These are phyloP conservation scores for Acrocyrtus sp. DNA, from an alignment of 2,888 invertebrate genomes.

Conservation along the genomic window DNA sequence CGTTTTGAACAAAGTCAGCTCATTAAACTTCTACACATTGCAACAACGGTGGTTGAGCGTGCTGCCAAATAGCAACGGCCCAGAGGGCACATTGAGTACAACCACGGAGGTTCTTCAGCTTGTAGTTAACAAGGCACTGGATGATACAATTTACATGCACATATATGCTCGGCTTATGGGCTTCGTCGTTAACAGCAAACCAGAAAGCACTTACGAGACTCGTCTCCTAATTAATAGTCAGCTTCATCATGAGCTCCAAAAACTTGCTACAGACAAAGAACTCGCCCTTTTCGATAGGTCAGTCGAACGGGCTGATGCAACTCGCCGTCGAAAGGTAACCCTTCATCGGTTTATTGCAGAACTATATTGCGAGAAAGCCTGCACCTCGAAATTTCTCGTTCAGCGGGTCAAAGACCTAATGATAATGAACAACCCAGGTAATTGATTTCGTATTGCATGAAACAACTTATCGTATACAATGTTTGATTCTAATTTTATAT, in stretches of 20 bases:
- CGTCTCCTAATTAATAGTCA: conserved; percentile 57
- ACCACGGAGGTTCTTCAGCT: conserved; percentile 57
- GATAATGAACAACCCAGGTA: conserved; percentile 51
- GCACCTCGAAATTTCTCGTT: conserved; percentile 58
- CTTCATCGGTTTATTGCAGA: conserved; percentile 62
- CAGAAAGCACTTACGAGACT: conserved; percentile 43
- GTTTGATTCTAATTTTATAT: neutral
- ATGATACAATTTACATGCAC: conserved; percentile 61
- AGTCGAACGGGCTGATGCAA: conserved; percentile 52
- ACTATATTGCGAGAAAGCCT: conserved; percentile 59
- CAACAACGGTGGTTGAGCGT: conserved; percentile 59
- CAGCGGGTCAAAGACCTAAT: conserved; percentile 58
- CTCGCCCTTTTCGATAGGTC: conserved; percentile 57
- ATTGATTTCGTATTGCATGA: neutral
- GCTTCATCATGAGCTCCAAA: conserved; percentile 59
- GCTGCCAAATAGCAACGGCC: conserved; percentile 48
- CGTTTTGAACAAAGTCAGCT: conserved; percentile 62
- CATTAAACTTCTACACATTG: conserved; percentile 58
- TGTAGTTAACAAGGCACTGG: conserved; percentile 58
- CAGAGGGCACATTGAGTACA: conserved; percentile 29
- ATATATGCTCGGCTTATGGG: conserved; percentile 62
- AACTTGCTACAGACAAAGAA: conserved; percentile 59
- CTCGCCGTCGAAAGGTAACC: conserved; percentile 58
- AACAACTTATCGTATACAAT: neutral
- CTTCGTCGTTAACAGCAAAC: conserved; percentile 46